phyloP scores from a whole-genome alignment of 2,797 vertebrate species.

The Sebastes kiyomatsui region DNA sequence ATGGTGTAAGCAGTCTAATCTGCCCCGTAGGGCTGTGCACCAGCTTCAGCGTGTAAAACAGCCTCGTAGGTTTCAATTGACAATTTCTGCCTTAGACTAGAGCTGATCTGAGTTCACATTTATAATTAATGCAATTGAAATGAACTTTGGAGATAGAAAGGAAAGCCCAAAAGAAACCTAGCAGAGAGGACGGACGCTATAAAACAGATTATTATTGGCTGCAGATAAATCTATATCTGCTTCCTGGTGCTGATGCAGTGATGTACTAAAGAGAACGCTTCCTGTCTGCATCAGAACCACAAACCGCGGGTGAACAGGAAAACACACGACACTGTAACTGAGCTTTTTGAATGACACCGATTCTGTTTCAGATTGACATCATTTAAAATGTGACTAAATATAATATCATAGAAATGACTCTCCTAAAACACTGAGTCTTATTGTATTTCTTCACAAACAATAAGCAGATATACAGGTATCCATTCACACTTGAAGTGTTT shows the following conservation, averaged over 20 bases:
- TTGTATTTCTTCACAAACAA: background rate
- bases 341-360: background rate
- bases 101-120: background rate
- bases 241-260: constrained; percentile 29
- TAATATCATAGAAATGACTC: background rate
- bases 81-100: too few relatives aligned
- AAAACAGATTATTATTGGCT: background rate
- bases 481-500: background rate
- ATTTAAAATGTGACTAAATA: background rate
- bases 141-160: background rate
- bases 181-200: background rate
- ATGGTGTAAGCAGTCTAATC: background rate
- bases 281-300: constrained; percentile 23
- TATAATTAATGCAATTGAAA: background rate
- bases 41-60: background rate
- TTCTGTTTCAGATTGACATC: background rate
- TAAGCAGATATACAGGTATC: background rate
- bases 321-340: constrained; percentile 13
- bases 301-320: constrained; percentile 6
- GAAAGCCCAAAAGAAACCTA: background rate
- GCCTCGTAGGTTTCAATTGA: background rate
- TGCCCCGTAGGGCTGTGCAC: background rate
- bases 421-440: background rate
- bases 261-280: background rate
- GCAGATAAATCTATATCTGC: constrained; percentile 7